phyloP scores from a whole-genome alignment of 2,888 invertebrate species.

The Leptinotarsa haldemani region DNA sequence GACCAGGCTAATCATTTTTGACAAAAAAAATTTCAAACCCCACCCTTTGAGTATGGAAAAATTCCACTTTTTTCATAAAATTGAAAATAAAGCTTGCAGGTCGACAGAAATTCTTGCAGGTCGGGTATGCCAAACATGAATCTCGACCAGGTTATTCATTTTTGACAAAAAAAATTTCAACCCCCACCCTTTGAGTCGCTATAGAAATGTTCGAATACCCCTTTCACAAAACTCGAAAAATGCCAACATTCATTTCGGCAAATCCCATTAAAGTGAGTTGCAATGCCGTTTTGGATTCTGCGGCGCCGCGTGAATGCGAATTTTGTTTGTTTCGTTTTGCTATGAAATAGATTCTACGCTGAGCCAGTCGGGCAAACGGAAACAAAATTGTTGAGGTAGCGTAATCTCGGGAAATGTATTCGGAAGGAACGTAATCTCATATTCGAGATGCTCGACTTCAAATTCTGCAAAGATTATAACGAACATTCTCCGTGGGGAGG shows the following conservation, averaged over 20 bases:
- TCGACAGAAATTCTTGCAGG: no score
- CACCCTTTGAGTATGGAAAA: no score
- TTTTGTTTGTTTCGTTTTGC: conserved; percentile 17
- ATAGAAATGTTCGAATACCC: neutral
- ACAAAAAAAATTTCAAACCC: no score
- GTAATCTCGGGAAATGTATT: conserved; percentile 25
- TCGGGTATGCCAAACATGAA: no score
- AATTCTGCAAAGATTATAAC: conserved; percentile 9
- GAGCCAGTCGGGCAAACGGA: conserved; percentile 25
- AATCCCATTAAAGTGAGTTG: conserved; percentile 19
- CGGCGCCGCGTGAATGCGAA: conserved; percentile 13
- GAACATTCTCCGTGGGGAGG: neutral
- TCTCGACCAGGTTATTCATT: no score
- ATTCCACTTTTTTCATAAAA: no score
- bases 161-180: no score
- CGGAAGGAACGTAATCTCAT: conserved; percentile 14
- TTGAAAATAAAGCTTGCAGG: no score
- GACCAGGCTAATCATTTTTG: no score
- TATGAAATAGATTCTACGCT: neutral
- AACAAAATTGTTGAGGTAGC: conserved; percentile 34
- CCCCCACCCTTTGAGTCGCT: no score
- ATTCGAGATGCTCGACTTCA: conserved; percentile 8
- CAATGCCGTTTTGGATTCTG: conserved; percentile 19
- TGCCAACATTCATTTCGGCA: conserved; percentile 6
- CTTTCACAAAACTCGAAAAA: conserved; percentile 3